Conservation (phyloP, 2,888 invertebrate genomes). For the Rhorus exstirpatorius region DNA sequence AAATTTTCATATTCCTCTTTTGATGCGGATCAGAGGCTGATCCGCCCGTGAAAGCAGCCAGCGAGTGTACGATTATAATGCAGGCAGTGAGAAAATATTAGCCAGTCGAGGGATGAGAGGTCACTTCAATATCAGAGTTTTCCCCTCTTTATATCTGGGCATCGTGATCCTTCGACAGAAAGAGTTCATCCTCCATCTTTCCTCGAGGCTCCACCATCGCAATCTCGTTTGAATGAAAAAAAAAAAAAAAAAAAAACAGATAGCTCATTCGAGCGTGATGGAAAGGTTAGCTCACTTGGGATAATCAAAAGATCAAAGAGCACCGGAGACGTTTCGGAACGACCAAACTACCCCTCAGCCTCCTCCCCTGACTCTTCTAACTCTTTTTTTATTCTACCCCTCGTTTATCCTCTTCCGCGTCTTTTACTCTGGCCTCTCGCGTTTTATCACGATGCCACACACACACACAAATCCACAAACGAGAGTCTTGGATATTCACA, state of each 20-base stretch:
- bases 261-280: slow-evolving; percentile 63
- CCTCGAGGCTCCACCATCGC: slow-evolving; percentile 49
- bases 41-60: neutral
- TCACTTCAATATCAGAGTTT: slow-evolving; percentile 54
- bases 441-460: neutral
- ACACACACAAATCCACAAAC: no score
- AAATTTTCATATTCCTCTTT: slow-evolving; percentile 31
- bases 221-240: slow-evolving; percentile 74
- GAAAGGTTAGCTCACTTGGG: slow-evolving; percentile 66
- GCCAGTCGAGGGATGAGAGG: slow-evolving; percentile 46
- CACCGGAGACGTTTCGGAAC: slow-evolving; percentile 46
- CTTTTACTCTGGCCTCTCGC: neutral
- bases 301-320: slow-evolving; percentile 79
- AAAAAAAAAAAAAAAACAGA: no score
- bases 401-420: neutral
- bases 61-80: neutral
- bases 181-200: slow-evolving; percentile 15
- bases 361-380: neutral
- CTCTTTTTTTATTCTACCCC: slow-evolving; percentile 17
- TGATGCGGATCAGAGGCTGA: slow-evolving; percentile 31
- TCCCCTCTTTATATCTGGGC: slow-evolving; percentile 16
- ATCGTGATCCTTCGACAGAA: neutral
- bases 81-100: slow-evolving; percentile 56
- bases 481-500: slow-evolving; percentile 3
- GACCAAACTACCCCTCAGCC: slow-evolving; percentile 10